Evolutionary conservation across 2,113 vertebrate species (phyloP).

Genomic region (Castor canadensis): DNA sequence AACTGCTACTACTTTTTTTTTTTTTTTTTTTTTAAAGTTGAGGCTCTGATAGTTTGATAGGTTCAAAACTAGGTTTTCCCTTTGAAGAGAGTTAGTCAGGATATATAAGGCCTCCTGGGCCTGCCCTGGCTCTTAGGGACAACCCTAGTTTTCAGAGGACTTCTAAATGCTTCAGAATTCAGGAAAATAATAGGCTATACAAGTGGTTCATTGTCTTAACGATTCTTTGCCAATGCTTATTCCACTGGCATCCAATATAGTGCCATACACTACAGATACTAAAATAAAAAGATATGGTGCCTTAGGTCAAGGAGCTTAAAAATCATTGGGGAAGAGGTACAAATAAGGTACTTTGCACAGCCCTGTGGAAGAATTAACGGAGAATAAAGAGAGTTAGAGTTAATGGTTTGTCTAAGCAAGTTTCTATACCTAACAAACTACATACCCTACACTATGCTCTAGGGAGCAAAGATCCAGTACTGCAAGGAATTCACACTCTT

Average conservation of each 20-base stretch:
- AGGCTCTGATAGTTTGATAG: neutral
- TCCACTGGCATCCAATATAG: neutral
- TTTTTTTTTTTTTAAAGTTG: neutral
- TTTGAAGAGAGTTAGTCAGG: neutral
- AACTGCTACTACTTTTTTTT: neutral
- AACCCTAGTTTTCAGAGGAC: neutral
- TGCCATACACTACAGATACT: neutral
- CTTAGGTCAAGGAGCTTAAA: neutral
- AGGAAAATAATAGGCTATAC: neutral
- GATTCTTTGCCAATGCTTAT: neutral
- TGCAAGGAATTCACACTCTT: neutral
- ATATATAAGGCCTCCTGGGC: neutral
- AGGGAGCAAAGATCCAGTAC: neutral
- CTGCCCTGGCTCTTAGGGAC: neutral
- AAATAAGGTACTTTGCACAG: neutral
- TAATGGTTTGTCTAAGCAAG: neutral
- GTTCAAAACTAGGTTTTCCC: neutral
- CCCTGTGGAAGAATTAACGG: neutral
- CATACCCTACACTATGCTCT: neutral
- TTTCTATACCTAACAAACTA: neutral
- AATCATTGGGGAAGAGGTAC: neutral
- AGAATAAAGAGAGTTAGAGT: neutral
- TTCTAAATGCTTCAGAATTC: neutral
- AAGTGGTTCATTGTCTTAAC: neutral
- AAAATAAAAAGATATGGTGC: neutral